phyloP scores from a whole-genome alignment of 2,797 vertebrate genomes.

The Macropodus opercularis region DNA sequence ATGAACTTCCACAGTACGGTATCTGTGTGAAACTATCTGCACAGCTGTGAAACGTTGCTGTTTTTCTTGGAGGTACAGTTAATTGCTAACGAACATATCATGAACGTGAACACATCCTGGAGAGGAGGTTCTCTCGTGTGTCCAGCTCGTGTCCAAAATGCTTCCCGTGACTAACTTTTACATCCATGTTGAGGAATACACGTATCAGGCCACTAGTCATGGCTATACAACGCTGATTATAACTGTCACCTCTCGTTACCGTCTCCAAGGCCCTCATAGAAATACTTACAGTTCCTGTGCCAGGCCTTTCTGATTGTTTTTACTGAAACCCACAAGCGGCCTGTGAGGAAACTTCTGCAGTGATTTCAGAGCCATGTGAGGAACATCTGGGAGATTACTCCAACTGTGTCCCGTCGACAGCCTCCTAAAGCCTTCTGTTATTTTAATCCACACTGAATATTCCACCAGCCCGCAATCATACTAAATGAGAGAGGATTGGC shows the following conservation, averaged over 20 bases:
- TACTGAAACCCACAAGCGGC: constrained; percentile 59
- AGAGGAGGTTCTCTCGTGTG: constrained; percentile 8
- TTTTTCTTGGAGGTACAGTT: background rate
- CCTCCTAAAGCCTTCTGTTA: constrained; percentile 61
- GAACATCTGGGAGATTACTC: constrained; percentile 78
- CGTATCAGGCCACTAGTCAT: constrained; percentile 46
- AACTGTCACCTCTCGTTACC: constrained; percentile 70
- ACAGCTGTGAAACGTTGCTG: background rate
- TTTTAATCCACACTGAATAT: constrained; percentile 74
- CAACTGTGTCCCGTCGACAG: constrained; percentile 47
- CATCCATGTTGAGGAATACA: constrained; percentile 54
- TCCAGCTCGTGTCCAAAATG: constrained; percentile 44
- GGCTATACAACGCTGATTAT: constrained; percentile 62
- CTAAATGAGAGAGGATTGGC: constrained; percentile 65
- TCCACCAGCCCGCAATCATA: constrained; percentile 72
- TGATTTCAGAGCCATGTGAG: constrained; percentile 68
- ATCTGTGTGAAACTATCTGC: background rate
- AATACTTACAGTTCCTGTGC: constrained; percentile 56
- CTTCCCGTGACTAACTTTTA: constrained; percentile 55
- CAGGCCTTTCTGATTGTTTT: constrained; percentile 73
- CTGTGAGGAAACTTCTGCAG: constrained; percentile 57
- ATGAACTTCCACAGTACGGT: too few species aligned
- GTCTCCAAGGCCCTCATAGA: constrained; percentile 66
- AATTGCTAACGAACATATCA: constrained; percentile 15
- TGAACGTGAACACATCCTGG: constrained; percentile 11